Base-by-base conservation (phyloP, 2,888 invertebrate species). In the Microplitis deprimator region DNA sequence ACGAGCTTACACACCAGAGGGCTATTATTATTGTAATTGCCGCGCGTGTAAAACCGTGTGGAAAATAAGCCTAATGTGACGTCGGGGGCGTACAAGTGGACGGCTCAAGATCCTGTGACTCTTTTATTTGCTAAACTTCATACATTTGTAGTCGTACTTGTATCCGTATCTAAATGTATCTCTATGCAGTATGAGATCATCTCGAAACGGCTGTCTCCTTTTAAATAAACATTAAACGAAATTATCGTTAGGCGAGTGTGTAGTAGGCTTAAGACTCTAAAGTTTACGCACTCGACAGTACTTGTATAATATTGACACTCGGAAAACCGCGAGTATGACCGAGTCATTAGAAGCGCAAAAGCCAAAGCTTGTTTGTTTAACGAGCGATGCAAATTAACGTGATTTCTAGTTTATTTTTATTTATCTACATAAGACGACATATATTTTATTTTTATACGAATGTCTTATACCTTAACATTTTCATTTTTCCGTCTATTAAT, bases 11-110 rank as follows among this genome's bases (percentile, higher is more conserved):
- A 29, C 29, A 29, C 81, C 73, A 74, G 83, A 81, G 85, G 85
- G 84, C 88, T 88, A 87, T 89, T 88, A 89, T 89, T 89, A 89
- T 88, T 88, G 87, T 89, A 89, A 89, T 89, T 88, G 86, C 87
- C 85, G 84, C 85, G 86, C 86, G 85, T 86, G 87, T 85, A 87
- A 87, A 87, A 86, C 85, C 84, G 86, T 86, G 88, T 87, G 88
- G 87, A 89, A 89, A 89, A 89, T 86, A 85, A 88, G 85, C 85
- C 83, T 88, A 88, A 89, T 87, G 87, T 86, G 87, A 88, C 86
- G 87, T 78, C 73, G 65, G 80, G 78, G 61, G 75, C 71, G 69
- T 74, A 74, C 68, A 67, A 73, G 68, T 72, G 76, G 59, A 67
- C 61, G 13, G 50, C 59, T 59, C 59, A 50, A 50, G 70, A 50